Evolutionary conservation across 2,113 vertebrate genomes (phyloP).

Genomic region (Dolichotis patagonum): DNA sequence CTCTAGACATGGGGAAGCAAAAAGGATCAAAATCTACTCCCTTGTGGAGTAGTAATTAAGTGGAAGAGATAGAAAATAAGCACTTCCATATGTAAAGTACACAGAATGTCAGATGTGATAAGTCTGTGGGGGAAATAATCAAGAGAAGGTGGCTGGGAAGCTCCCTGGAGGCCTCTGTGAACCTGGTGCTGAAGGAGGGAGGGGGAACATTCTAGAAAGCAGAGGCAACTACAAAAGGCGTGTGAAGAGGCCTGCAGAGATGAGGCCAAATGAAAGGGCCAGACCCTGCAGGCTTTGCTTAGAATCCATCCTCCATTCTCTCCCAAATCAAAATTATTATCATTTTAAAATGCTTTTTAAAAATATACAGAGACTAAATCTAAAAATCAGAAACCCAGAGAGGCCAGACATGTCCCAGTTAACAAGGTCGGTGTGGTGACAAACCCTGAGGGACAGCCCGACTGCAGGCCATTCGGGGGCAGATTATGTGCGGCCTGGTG

Average conservation of each 20-base stretch:
- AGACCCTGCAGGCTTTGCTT: background rate
- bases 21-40: background rate
- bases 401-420: background rate
- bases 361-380: background rate
- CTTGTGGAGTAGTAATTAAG: background rate
- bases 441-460: too few relatives aligned
- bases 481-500: background rate
- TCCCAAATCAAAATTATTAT: background rate
- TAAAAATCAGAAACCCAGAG: slow-evolving; percentile 1
- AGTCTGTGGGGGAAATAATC: background rate
- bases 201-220: background rate
- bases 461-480: background rate
- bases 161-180: background rate
- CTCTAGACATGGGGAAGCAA: background rate
- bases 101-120: background rate
- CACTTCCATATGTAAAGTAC: background rate
- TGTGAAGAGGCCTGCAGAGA: accelerated
- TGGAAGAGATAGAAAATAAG: background rate
- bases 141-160: background rate
- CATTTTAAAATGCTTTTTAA: background rate
- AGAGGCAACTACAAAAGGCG: background rate
- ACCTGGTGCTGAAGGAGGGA: background rate
- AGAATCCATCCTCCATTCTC: background rate
- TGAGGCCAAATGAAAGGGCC: background rate
- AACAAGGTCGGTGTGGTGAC: too few relatives aligned